These are phyloP conservation scores for Amorpha juglandis DNA, from an alignment of 2,888 invertebrate species.

Conservation along the genomic window DNA sequence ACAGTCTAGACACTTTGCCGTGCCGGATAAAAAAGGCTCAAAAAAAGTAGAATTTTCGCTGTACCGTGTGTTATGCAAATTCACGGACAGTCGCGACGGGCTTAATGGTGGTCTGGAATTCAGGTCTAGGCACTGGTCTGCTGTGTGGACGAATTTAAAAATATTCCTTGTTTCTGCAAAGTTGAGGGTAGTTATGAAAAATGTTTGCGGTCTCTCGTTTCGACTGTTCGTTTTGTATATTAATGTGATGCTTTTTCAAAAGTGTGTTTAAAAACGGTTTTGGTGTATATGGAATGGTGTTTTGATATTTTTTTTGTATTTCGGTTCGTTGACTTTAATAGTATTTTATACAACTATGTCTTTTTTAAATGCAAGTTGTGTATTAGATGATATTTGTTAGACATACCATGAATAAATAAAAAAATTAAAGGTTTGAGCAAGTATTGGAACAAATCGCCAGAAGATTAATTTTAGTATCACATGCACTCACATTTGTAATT, in stretches of 20 bases:
- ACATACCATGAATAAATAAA: no score
- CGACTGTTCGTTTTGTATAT: not conserved
- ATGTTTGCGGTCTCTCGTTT: slow-evolving; percentile 1
- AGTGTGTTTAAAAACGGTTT: not conserved
- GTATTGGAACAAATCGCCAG: no score
- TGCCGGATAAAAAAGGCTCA: no score
- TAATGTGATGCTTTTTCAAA: not conserved
- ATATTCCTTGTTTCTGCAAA: slow-evolving; percentile 10
- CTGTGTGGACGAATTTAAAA: slow-evolving; percentile 19
- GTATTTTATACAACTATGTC: no score
- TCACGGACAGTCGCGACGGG: not conserved
- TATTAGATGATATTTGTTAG: no score
- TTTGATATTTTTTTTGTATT: not conserved
- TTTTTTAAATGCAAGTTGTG: no score
- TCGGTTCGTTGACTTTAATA: not conserved
- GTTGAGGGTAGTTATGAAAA: slow-evolving; percentile 12
- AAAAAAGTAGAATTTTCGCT: slow-evolving; percentile 12
- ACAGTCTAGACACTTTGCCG: no score
- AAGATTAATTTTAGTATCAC: no score
- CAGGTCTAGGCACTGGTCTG: not conserved
- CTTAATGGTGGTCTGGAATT: slow-evolving; percentile 12
- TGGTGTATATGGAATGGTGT: not conserved
- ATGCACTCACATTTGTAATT: no score
- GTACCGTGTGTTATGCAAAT: slow-evolving; percentile 18
- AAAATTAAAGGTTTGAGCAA: no score